Evolutionary conservation across 35 echinoderm and acorn worm genomes (phyloP), one percentile per base, ranked within the genome.

Genomic region (Holothuria glaberrima): DNA sequence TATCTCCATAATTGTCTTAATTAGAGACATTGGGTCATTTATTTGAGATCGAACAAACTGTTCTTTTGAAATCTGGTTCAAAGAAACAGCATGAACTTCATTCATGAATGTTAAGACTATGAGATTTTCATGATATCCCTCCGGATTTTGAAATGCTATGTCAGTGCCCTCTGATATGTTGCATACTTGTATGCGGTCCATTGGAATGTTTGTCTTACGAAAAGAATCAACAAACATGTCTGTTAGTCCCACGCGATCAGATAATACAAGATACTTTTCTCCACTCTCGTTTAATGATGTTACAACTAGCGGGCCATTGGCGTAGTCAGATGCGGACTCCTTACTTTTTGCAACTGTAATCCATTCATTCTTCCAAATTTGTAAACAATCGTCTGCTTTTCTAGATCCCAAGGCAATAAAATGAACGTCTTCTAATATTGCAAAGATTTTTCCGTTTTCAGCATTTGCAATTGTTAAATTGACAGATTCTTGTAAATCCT

Each of bases 391-490:
- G 10, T 46, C 4, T 16, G 24, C 27, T 73, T 34, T 7, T 36
- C 34, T 73, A 33, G 69, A 12, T 20, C 69, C 69, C 18, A 73
- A 18, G 2, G 4, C 3, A 35, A 6, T 29, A 20, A 73, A 38
- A 3, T 35, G 4, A 73, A 73, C 31, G 5, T 38, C 30, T 6
- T 73, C 69, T 73, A 73, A 9, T 13, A 12, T 38, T 1, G 30
- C 30, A 73, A 73, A 73, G n/a, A 73, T 34, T 73, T 32, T 73
- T 20, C 69, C 69, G 34, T 30, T 20, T 73, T 73, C 69, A 6
- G 19, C 6, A 32, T 73, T 38, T 36, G 69, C 30, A 35, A 73
- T 73, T 35, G 14, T 30, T 30, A 73, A 20, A 35, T 73, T 19
- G 6, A 20, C 30, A 31, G 9, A 3, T 27, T 72, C 69, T 1